These are phyloP conservation scores for Metridium senile DNA, from an alignment of 92 coral and sea anemone genomes.

Conservation along the genomic window DNA sequence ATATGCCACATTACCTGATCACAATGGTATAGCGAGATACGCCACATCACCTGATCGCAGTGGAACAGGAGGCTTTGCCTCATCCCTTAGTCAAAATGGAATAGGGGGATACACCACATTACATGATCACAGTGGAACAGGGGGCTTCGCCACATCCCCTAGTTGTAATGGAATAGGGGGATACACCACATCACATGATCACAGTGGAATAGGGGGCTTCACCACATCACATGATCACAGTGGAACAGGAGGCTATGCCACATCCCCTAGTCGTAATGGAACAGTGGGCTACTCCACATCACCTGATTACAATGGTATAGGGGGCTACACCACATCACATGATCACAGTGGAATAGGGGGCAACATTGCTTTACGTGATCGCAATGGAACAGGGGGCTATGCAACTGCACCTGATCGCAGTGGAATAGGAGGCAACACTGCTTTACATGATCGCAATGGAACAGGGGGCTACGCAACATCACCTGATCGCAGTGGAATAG, in stretches of 20 bases:
- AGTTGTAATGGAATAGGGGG: not conserved
- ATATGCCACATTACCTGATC: too few species aligned
- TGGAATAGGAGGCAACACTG: not conserved
- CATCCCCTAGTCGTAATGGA: not conserved
- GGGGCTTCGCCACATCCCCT: not conserved
- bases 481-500: not conserved
- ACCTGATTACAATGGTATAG: not conserved
- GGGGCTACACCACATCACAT: not conserved
- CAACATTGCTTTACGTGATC: not conserved
- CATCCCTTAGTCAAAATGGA: too few species aligned
- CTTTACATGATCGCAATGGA: too few species aligned
- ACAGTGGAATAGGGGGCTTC: not conserved
- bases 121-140: not conserved
- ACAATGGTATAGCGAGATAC: too few species aligned
- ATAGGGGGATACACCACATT: too few species aligned
- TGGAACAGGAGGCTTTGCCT: too few species aligned
- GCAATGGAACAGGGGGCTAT: too few species aligned
- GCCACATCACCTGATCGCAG: too few species aligned
- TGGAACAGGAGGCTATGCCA: not conserved
- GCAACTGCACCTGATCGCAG: not conserved
- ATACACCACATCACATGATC: not conserved
- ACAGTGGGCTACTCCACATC: not conserved
- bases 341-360: not conserved
- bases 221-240: slow-evolving; percentile 1
- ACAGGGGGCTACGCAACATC: not conserved